These are phyloP conservation scores for Ictalurus furcatus DNA, from an alignment of 2,113 vertebrate genomes.

Conservation along the genomic window DNA sequence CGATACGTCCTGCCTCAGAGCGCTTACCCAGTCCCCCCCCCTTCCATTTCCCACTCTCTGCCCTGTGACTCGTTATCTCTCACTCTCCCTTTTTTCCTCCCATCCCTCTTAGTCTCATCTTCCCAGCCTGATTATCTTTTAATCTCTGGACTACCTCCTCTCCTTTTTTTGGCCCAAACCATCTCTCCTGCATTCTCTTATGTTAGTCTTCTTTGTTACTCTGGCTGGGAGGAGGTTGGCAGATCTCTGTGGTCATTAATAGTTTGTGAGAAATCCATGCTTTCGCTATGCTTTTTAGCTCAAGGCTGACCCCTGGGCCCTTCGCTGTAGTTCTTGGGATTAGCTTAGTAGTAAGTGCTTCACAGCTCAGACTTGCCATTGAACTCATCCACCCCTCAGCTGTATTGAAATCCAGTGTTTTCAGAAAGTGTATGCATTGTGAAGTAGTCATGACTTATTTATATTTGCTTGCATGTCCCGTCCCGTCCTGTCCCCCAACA, in stretches of 20 bases:
- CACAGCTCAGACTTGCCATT: neutral
- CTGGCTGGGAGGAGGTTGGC: slow-evolving; percentile 33
- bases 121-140: slow-evolving; percentile 22
- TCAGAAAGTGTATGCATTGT: neutral
- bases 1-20: neutral
- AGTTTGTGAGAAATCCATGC: neutral
- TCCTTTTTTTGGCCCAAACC: neutral
- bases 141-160: slow-evolving; percentile 12
- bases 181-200: neutral
- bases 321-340: neutral
- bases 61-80: neutral
- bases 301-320: neutral
- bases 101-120: slow-evolving; percentile 2
- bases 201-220: slow-evolving; percentile 20
- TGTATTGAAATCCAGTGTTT: neutral
- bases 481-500: too few relatives aligned
- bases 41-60: neutral
- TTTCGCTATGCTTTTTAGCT: slow-evolving; percentile 19
- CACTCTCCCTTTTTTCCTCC: neutral
- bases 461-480: neutral
- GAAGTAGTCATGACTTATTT: neutral
- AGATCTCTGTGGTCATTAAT: slow-evolving; percentile 39
- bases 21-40: neutral
- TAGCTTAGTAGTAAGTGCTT: neutral
- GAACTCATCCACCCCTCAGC: neutral